These are phyloP conservation scores for Acropternis orthonyx DNA, from an alignment of 2,797 vertebrate genomes.

Conservation along the genomic window DNA sequence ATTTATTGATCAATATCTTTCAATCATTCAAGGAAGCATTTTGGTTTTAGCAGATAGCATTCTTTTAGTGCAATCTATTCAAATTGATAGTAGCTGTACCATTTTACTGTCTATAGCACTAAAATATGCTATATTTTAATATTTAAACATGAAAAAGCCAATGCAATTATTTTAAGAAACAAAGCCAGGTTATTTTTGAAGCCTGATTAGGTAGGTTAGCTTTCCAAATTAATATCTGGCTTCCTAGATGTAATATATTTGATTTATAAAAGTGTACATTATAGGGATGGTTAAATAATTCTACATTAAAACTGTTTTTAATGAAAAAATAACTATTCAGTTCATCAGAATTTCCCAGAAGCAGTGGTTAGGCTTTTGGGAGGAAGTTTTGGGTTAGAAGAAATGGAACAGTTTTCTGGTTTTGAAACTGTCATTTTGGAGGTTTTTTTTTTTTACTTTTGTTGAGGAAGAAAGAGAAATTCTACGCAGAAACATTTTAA, in stretches of 20 bases:
- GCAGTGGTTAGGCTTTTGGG: background rate
- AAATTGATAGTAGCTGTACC: background rate
- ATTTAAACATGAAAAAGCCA: background rate
- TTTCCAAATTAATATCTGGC: conserved; percentile 1
- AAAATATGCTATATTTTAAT: background rate
- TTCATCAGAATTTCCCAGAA: background rate
- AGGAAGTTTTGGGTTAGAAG: background rate
- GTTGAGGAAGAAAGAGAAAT: background rate
- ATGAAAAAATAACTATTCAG: background rate
- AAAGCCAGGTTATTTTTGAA: background rate
- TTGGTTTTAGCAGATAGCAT: background rate
- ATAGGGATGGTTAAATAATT: background rate
- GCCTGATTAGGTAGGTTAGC: background rate
- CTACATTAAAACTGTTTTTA: background rate
- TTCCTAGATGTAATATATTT: background rate
- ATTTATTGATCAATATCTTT: background rate
- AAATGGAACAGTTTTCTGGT: background rate
- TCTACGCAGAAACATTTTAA: background rate
- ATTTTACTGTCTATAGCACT: background rate
- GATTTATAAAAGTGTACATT: background rate
- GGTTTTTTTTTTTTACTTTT: background rate
- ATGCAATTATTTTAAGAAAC: background rate
- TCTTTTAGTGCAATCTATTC: background rate
- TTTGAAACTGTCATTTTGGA: background rate
- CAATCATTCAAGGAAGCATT: background rate